Base-by-base conservation (phyloP, 2,888 invertebrate genomes). In the Toxonevra muliebris region DNA sequence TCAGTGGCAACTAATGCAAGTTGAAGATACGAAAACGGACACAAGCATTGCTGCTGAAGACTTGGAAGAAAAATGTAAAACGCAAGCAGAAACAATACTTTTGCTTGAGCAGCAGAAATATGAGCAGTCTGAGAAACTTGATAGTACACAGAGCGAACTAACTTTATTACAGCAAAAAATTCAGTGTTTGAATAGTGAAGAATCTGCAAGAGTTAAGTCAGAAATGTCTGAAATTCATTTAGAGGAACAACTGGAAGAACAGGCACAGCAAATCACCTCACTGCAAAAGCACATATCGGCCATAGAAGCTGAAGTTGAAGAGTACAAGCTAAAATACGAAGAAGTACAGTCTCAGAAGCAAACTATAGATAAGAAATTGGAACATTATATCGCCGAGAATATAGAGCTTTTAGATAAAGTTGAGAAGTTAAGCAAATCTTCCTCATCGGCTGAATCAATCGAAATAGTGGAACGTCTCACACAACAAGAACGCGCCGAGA, bases 171-270 rank as follows among this genome's bases (percentile, higher is more conserved):
- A 79, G 59, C 67, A 59, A 10, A 82, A 89, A 65, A 86, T 75
- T 9, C 65, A 43, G 20, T 88, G 76, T 80, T 85, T 17, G 82
- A 88, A 41, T 90, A 89, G 89, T 72, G 89, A 91, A 78, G 86
- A 88, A 64, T 86, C 87, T 53, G 87, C 91, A 71, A 89, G 90
- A 77, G 92, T 94, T n/a, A 89, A 89, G 40, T 90, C 92, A 1
- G 93, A 94, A 86, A 90, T 94, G 79, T 91, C 90, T 75, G 90
- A 91, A 9, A 91, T 93, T 48, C 92, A 93, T 76, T 83, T 93
- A 69, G 94, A 95, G 82, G 94, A 94, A 82, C 90, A 92, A 81
- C 85, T 93, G 58, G 92, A 89, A 62, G 79, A 83, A 1, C 75
- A 80, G 64, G 78, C 73, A 61, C 75, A 77, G 45, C 74, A 80